A percentile compares a stretch with the other conserved stretches of the same genome.
Conservation (phyloP, 1,140 invertebrate genomes). For the Apis cerana region DNA sequence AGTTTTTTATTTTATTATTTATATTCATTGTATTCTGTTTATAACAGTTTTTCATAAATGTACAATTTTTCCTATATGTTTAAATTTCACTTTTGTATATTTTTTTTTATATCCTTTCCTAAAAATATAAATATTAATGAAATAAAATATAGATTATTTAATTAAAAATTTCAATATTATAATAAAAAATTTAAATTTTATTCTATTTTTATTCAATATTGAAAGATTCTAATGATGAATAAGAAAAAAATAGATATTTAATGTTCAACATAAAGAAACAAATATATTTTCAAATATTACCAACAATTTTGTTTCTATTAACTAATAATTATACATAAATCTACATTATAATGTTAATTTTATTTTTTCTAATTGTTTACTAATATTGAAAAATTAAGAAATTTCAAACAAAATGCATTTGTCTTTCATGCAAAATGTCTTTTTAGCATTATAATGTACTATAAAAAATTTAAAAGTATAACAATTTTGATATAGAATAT, state of each 20-base stretch:
- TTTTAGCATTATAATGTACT: constrained; percentile 5
- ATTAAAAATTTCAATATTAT: not conserved
- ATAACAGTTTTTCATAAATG: constrained; percentile 29
- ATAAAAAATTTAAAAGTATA: not conserved
- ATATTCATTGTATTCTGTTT: not conserved
- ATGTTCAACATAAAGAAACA: not conserved
- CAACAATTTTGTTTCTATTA: not conserved
- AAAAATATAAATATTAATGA: not conserved
- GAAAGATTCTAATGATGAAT: not conserved
- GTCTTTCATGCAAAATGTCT: not conserved
- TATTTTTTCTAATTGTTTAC: not conserved
- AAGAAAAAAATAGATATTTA: not conserved
- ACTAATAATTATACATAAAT: not conserved
- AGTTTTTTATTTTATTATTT: not conserved
- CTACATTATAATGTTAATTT: constrained; percentile 2
- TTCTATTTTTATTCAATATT: not conserved
- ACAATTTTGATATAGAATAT: not conserved
- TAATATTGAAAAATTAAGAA: not conserved
- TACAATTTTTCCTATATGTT: constrained; percentile 20
- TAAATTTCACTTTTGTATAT: constrained; percentile 16
- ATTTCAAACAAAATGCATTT: not conserved
- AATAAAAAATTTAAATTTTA: not conserved
- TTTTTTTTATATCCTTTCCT: constrained; percentile 33
- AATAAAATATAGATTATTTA: not conserved
- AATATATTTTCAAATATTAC: not conserved